Conservation (phyloP, 2,113 vertebrate species). For the Pandion haliaetus region DNA sequence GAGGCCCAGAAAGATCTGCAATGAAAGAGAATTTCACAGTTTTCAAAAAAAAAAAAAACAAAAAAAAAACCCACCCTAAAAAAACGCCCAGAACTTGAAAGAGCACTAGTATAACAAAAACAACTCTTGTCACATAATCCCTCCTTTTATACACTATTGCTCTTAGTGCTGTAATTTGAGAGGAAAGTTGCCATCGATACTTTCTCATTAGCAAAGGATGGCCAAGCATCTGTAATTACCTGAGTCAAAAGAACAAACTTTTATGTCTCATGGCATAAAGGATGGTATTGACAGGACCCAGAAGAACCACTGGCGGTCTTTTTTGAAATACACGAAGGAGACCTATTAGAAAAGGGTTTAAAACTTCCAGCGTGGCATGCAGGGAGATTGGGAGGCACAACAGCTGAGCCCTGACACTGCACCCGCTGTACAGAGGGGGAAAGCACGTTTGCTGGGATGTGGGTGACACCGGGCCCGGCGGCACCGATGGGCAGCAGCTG, state of each 20-base stretch:
- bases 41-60: not conserved
- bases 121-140: not conserved
- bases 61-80: no score
- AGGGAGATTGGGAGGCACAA: not conserved
- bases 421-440: accelerated
- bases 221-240: not conserved
- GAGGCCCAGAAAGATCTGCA: not conserved
- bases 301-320: not conserved
- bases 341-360: not conserved
- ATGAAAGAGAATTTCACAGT: not conserved
- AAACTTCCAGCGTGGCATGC: not conserved
- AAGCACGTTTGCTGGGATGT: accelerated
- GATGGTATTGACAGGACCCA: not conserved
- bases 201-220: not conserved
- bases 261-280: not conserved
- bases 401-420: not conserved
- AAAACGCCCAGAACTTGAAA: not conserved
- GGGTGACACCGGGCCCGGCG: not conserved
- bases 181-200: not conserved
- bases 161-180: not conserved
- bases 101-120: not conserved
- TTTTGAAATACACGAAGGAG: not conserved
- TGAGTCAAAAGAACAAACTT: not conserved
- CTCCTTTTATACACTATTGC: not conserved
- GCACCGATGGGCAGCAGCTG: not conserved